These are phyloP conservation scores for Hydractinia symbiolongicarpus DNA, from an alignment of 30 jellyfish, hydroid and myxozoan genomes.

Conservation along the genomic window DNA sequence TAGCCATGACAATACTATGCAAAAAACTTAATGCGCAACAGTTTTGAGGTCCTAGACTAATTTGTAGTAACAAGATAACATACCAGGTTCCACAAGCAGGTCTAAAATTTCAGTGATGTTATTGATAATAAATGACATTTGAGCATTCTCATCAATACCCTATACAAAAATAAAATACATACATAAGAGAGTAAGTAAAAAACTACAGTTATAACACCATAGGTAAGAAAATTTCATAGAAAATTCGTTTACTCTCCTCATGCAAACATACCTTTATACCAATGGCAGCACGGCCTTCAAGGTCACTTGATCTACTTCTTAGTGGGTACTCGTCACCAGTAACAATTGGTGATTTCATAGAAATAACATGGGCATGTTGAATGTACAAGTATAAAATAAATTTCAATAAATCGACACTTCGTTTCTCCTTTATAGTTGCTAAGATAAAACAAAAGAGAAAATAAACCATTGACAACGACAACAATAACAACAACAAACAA, in stretches of 20 bases:
- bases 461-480: not conserved
- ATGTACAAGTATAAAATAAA: constrained; percentile 64
- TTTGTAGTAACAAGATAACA: not conserved
- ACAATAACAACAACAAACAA: not conserved
- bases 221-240: not conserved
- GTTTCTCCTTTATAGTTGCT: constrained; percentile 62
- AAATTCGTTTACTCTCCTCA: not conserved
- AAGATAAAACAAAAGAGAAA: not conserved
- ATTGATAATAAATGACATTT: constrained; percentile 56
- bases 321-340: constrained; percentile 94
- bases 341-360: constrained; percentile 68
- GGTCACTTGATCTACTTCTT: constrained; percentile 53
- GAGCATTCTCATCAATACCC: constrained; percentile 80
- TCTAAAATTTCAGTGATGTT: constrained; percentile 71
- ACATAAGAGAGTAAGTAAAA: not conserved
- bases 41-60: too few species aligned
- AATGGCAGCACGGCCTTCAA: constrained; percentile 82
- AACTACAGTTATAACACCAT: not conserved
- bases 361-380: constrained; percentile 79
- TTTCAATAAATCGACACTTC: constrained; percentile 64
- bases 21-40: too few species aligned
- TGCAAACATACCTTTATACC: constrained; percentile 57
- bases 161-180: constrained; percentile 9
- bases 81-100: constrained; percentile 85
- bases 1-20: not conserved